Evolutionary conservation across 2,888 invertebrate genomes (phyloP), one percentile per base, ranked within the genome.

Genomic region (Pachydiplax longipennis): DNA sequence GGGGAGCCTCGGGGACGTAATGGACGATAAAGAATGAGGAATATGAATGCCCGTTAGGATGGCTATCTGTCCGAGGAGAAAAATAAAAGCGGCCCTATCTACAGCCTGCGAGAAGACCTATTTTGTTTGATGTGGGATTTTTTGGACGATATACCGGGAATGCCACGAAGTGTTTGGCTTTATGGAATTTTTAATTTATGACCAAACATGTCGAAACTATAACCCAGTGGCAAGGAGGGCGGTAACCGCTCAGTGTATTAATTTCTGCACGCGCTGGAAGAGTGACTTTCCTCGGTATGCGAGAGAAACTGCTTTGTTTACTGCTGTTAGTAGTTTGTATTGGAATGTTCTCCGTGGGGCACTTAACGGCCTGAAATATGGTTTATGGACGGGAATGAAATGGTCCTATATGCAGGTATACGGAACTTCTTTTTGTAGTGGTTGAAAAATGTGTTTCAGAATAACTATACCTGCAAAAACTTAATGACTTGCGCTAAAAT

Each of bases 11-110:
- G 83, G 83, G 58, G 53, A 40, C 61, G 37, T 87, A 87, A 87
- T 87, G 87, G 87, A 61, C 87, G 87, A 87, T 87, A 87, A 87
- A 87, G 87, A 65, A 87, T 83, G 22, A 58, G 35, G 83, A 58
- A 83, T 87, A 87, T 87, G 87, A 65, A 87, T 87, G 87, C 87
- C 87, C 87, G 87, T 65, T 58, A 61, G 87, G 87, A 87, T 83
- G 15, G 58, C 83, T 37, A 83, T 87, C 87, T 87, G 58, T 58
- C 61, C 13, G 61, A 2, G 35, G 35, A 35, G 83, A 25, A 65
- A 25, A 73, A 65, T 65, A n/a, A 73, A 73, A 73, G 31, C 73
- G 31, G 31, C 25, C n/a, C 53, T 53, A 53, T 53, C 53, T 6
- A 13, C 40, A 82, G 48, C n/a, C 37, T n/a, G 18, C 58, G 35